phyloP scores from a whole-genome alignment of 2,797 vertebrate species.

The Anguilla marmorata region DNA sequence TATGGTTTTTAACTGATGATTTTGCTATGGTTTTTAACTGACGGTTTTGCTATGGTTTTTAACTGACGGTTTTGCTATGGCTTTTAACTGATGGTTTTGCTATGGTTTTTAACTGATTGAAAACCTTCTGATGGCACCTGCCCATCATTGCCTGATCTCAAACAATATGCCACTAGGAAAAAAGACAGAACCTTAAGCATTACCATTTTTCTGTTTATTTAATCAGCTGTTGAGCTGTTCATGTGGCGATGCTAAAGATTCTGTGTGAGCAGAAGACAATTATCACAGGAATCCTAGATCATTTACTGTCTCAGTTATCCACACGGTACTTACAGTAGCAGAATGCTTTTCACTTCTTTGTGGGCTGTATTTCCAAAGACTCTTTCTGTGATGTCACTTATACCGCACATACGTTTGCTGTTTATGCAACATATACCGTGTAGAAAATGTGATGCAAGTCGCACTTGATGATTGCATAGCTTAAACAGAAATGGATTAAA shows the following conservation, averaged over 20 bases:
- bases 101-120: not conserved
- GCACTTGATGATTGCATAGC: not conserved
- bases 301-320: not conserved
- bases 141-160: not conserved
- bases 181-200: not conserved
- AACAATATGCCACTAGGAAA: not conserved
- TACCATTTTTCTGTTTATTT: not conserved
- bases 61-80: no score
- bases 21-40: no score
- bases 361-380: not conserved
- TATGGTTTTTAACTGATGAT: no score
- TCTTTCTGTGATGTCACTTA: not conserved
- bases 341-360: not conserved
- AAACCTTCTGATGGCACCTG: not conserved
- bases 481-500: not conserved
- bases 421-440: not conserved
- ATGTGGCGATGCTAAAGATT: not conserved
- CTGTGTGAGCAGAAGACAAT: not conserved
- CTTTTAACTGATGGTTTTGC: no score
- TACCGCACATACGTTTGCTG: not conserved
- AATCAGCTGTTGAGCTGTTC: not conserved
- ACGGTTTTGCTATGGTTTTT: no score
- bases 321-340: not conserved
- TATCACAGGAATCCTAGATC: not conserved
- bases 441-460: not conserved